phyloP scores from a whole-genome alignment of 1,140 invertebrate species.

The Pteromalus puparum region DNA sequence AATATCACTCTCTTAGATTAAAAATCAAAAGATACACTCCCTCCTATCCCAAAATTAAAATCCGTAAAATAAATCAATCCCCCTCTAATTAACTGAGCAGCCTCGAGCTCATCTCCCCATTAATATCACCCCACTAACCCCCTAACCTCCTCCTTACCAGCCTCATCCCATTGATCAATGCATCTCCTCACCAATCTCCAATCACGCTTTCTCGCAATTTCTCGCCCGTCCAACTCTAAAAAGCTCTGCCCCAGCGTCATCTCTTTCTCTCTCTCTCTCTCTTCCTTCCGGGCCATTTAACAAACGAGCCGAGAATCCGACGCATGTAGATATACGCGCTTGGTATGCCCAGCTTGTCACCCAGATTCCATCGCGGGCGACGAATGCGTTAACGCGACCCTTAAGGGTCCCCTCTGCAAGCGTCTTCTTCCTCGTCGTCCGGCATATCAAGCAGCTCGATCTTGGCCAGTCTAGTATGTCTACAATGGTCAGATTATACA shows the following conservation, averaged over 20 bases:
- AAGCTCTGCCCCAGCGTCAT: neutral
- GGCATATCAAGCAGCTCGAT: neutral
- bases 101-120: no score
- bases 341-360: neutral
- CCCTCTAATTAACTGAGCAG: neutral
- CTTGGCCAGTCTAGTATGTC: neutral
- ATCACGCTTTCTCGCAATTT: neutral
- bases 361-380: neutral
- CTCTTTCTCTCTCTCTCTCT: neutral
- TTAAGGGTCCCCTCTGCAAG: neutral
- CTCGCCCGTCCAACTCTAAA: neutral
- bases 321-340: neutral
- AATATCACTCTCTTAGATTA: no score
- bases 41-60: neutral
- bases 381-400: neutral
- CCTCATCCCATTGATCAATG: neutral
- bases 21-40: no score
- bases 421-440: neutral
- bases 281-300: neutral
- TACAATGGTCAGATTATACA: neutral
- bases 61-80: neutral
- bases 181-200: neutral
- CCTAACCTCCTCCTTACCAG: neutral
- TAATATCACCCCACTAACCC: no score
- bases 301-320: neutral